These are phyloP conservation scores for Poecilia latipinna DNA, from an alignment of 2,113 vertebrate species.

Conservation along the genomic window DNA sequence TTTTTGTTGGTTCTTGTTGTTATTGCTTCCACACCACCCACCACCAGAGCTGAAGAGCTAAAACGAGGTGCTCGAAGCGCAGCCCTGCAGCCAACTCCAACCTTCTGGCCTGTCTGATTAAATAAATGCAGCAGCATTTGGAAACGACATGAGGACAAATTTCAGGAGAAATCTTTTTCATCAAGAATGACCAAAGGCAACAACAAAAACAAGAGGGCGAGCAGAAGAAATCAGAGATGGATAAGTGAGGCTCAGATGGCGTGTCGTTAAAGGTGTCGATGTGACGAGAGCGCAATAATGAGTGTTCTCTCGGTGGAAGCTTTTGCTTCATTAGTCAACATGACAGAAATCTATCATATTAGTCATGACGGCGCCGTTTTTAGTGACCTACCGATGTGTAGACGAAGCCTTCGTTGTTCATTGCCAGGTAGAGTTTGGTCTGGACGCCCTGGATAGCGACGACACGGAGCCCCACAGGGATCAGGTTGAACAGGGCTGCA, in stretches of 20 bases:
- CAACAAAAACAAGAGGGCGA: slow-evolving; percentile 43
- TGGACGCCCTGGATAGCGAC: slow-evolving; percentile 99
- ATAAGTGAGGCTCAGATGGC: slow-evolving; percentile 35
- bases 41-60: slow-evolving; percentile 37
- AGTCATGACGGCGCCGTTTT: slow-evolving; percentile 14
- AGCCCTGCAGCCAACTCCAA: slow-evolving; percentile 37
- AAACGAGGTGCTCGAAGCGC: slow-evolving; percentile 38
- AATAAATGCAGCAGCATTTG: slow-evolving; percentile 17
- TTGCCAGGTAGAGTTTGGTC: slow-evolving; percentile 96
- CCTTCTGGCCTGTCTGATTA: slow-evolving; percentile 50
- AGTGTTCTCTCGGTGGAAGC: slow-evolving; percentile 23
- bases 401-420: slow-evolving; percentile 98
- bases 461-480: slow-evolving; percentile 97
- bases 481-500: slow-evolving; percentile 97
- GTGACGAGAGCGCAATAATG: slow-evolving; percentile 46
- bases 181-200: slow-evolving; percentile 31
- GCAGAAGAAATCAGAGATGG: slow-evolving; percentile 45
- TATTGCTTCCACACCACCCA: slow-evolving; percentile 53
- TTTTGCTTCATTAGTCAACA: slow-evolving; percentile 29
- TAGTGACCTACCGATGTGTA: slow-evolving; percentile 93
- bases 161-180: slow-evolving; percentile 41
- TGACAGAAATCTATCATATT: background rate
- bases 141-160: slow-evolving; percentile 29
- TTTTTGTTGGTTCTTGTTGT: slow-evolving; percentile 53
- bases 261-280: slow-evolving; percentile 48